These are phyloP conservation scores for Megaceryle torquata DNA, from an alignment of 2,113 vertebrate species.

Conservation along the genomic window DNA sequence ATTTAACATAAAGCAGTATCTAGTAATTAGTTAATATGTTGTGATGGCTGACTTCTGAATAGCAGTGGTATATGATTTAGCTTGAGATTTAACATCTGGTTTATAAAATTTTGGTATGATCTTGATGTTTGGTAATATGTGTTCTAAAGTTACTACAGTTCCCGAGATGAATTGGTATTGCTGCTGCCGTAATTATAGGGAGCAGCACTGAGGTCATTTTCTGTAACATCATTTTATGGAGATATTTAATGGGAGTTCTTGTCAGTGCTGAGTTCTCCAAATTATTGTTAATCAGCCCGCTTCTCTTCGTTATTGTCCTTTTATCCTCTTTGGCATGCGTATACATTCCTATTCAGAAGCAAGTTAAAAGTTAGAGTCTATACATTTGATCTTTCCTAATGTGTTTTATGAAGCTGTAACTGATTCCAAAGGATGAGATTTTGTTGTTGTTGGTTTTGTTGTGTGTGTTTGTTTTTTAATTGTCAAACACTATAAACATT, in stretches of 20 bases:
- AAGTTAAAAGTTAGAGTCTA: background rate
- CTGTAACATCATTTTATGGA: conserved; percentile 11
- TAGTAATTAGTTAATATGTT: background rate
- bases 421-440: background rate
- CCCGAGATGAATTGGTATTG: conserved; percentile 4
- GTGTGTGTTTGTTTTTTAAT: background rate
- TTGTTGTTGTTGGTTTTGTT: background rate
- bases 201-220: conserved; percentile 5
- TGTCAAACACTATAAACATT: background rate
- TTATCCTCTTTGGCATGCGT: background rate
- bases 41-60: background rate
- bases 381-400: background rate
- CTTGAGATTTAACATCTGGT: background rate
- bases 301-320: background rate
- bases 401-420: background rate
- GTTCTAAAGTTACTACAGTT: conserved; percentile 53
- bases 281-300: background rate
- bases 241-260: background rate
- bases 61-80: background rate
- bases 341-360: background rate
- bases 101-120: conserved; percentile 40
- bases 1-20: background rate
- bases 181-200: background rate
- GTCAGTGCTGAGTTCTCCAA: background rate
- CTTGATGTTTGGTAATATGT: background rate